Evolutionary conservation across 2,113 vertebrate species (phyloP).

Genomic region (Thinocorus orbignyianus): DNA sequence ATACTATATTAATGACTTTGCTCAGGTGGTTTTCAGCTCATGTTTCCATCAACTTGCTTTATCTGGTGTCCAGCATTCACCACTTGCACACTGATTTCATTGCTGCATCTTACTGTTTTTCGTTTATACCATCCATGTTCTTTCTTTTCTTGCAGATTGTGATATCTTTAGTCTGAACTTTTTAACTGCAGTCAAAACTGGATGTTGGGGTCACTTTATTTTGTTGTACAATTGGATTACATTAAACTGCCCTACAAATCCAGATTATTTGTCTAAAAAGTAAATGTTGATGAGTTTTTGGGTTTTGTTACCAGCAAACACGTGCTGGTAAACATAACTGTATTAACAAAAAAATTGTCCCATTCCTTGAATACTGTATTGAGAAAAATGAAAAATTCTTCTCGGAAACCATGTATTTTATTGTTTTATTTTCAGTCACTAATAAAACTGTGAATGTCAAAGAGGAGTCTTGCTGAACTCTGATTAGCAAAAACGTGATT

Average conservation of each 20-base stretch:
- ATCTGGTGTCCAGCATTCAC: slow-evolving; percentile 10
- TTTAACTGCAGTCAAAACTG: slow-evolving; percentile 89
- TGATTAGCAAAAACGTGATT: slow-evolving; percentile 72
- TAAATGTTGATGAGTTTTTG: background rate
- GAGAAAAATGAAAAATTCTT: slow-evolving; percentile 14
- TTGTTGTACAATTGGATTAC: slow-evolving; percentile 70
- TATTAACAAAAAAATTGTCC: slow-evolving; percentile 52
- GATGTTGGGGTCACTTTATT: slow-evolving; percentile 86
- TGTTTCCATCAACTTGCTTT: background rate
- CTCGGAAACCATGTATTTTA: slow-evolving; percentile 61
- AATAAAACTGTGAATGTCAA: slow-evolving; percentile 77
- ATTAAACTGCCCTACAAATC: slow-evolving; percentile 73
- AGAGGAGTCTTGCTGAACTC: slow-evolving; percentile 65
- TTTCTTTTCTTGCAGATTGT: slow-evolving; percentile 94
- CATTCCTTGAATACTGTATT: slow-evolving; percentile 44
- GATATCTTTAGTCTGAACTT: slow-evolving; percentile 92
- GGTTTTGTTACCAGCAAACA: slow-evolving; percentile 7
- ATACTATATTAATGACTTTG: background rate
- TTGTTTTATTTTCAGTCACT: slow-evolving; percentile 69
- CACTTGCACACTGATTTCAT: slow-evolving; percentile 46
- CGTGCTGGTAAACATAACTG: slow-evolving; percentile 21
- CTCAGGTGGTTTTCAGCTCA: background rate
- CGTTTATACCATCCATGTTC: slow-evolving; percentile 75
- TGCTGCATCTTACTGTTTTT: slow-evolving; percentile 46
- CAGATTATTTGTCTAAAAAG: slow-evolving; percentile 54